Conservation (phyloP, 2,113 vertebrate genomes). For the Noturus placidus region DNA sequence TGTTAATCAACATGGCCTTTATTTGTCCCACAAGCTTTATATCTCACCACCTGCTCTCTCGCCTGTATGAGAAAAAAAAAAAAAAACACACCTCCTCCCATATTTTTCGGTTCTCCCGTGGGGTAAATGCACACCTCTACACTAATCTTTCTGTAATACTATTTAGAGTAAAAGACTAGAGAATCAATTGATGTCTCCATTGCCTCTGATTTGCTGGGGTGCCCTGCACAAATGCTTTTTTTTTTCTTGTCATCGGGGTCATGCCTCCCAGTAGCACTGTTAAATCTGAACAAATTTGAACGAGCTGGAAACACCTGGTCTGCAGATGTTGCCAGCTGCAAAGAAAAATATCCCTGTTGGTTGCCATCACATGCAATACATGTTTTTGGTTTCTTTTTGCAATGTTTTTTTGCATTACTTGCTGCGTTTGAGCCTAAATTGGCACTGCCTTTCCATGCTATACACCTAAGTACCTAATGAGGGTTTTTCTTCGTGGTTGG, state of each 20-base stretch:
- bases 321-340: slow-evolving; percentile 39
- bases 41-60: background rate
- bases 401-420: background rate
- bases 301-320: slow-evolving; percentile 45
- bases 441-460: background rate
- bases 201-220: slow-evolving; percentile 8
- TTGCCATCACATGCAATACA: slow-evolving; percentile 11
- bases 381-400: slow-evolving; percentile 9
- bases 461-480: background rate
- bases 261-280: slow-evolving; percentile 20
- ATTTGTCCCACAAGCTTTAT: background rate
- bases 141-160: slow-evolving; percentile 1
- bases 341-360: slow-evolving; percentile 29
- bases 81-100: background rate
- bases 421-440: slow-evolving; percentile 7
- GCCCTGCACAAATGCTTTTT: background rate
- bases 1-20: background rate
- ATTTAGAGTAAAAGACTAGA: background rate
- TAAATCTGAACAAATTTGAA: slow-evolving; percentile 42
- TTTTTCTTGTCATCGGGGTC: slow-evolving; percentile 14
- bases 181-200: background rate
- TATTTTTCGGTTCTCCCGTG: background rate
- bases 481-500: slow-evolving; percentile 22
- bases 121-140: background rate
- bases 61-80: background rate